phyloP scores from a whole-genome alignment of 2,888 invertebrate species.

The Mylabris sibirica region DNA sequence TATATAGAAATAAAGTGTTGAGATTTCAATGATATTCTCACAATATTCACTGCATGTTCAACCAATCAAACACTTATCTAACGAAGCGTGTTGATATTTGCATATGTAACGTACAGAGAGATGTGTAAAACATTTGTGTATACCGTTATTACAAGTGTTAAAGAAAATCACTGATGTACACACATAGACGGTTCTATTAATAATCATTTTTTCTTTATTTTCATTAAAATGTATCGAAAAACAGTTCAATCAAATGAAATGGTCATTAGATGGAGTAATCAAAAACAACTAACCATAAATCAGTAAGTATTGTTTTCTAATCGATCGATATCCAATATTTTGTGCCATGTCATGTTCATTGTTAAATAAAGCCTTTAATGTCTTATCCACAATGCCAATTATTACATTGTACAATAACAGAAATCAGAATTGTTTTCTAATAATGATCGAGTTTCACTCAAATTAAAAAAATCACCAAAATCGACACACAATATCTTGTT shows the following conservation, averaged over 20 bases:
- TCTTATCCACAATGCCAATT: too few relatives aligned
- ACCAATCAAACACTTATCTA: slow-evolving; percentile 45
- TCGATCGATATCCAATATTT: background rate
- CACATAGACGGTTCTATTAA: background rate
- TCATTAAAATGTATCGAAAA: background rate
- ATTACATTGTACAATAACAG: too few relatives aligned
- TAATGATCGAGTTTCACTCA: background rate
- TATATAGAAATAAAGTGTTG: slow-evolving; percentile 13
- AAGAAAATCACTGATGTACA: background rate
- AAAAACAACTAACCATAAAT: background rate
- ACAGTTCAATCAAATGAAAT: background rate
- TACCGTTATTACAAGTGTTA: background rate
- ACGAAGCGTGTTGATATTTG: slow-evolving; percentile 42
- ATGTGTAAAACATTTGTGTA: background rate
- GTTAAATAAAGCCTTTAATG: background rate
- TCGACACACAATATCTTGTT: background rate
- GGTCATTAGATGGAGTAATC: background rate
- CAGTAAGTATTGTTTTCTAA: background rate
- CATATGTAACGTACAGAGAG: slow-evolving; percentile 38
- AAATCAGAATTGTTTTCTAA: background rate
- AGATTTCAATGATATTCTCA: background rate
- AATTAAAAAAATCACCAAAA: background rate
- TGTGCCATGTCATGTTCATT: background rate
- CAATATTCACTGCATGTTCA: slow-evolving; percentile 41
- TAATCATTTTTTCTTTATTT: background rate